phyloP scores from a whole-genome alignment of 2,888 invertebrate species.

The Habroteleia sp. region DNA sequence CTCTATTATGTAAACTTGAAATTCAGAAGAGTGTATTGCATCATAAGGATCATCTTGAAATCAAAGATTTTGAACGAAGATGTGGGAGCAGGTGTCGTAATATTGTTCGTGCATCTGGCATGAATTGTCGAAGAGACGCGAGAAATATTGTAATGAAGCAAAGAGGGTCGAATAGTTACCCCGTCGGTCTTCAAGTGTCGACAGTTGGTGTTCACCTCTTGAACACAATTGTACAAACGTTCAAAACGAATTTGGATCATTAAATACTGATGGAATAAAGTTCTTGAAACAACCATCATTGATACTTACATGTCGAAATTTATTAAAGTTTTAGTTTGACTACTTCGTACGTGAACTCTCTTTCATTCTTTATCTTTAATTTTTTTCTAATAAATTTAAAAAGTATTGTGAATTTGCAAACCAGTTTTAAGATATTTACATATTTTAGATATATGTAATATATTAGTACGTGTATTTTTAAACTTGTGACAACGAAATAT shows the following conservation, averaged over 20 bases:
- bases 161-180: constrained; percentile 62
- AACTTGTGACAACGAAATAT: too few species aligned
- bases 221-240: constrained; percentile 75
- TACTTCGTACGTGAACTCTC: too few species aligned
- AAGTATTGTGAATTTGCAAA: too few species aligned
- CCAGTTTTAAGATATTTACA: too few species aligned
- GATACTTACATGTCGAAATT: constrained; percentile 19
- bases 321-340: too few species aligned
- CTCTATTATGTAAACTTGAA: background rate
- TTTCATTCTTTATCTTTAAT: too few species aligned
- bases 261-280: constrained; percentile 62
- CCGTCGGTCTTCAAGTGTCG: constrained; percentile 75
- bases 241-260: constrained; percentile 60
- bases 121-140: constrained; percentile 50
- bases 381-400: too few species aligned
- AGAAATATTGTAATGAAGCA: constrained; percentile 61
- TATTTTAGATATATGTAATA: too few species aligned
- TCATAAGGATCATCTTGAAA: constrained; percentile 12
- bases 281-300: constrained; percentile 46
- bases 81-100: constrained; percentile 55
- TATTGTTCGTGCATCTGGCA: constrained; percentile 59
- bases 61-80: constrained; percentile 28
- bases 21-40: background rate
- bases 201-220: constrained; percentile 80
- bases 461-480: too few species aligned